Evolutionary conservation across 2,888 invertebrate genomes (phyloP).

Genomic region (Limulus polyphemus): DNA sequence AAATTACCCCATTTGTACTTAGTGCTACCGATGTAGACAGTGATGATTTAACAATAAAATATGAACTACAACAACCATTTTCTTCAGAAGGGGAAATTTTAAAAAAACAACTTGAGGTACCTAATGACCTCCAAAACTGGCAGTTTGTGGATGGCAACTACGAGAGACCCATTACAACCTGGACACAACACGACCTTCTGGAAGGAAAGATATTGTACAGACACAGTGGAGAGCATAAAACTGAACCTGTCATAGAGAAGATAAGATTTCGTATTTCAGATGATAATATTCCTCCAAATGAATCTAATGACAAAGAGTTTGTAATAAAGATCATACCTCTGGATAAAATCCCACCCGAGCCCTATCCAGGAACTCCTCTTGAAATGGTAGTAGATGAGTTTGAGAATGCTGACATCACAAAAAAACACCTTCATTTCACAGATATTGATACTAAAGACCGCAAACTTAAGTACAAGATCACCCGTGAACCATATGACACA

Average conservation of each 20-base stretch:
- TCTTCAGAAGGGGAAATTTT: constrained; percentile 31
- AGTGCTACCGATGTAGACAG: constrained; percentile 37
- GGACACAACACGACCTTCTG: constrained; percentile 34
- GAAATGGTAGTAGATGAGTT: constrained; percentile 34
- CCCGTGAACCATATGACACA: constrained; percentile 31
- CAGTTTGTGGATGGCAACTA: constrained; percentile 31
- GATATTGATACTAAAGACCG: constrained; percentile 33
- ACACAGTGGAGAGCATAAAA: constrained; percentile 31
- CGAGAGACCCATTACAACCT: constrained; percentile 31
- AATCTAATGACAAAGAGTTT: constrained; percentile 31
- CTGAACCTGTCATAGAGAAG: constrained; percentile 30
- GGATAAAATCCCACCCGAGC: constrained; percentile 35
- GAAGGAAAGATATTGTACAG: constrained; percentile 35
- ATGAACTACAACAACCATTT: constrained; percentile 30
- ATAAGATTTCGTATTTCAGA: constrained; percentile 33
- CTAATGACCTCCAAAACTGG: constrained; percentile 33
- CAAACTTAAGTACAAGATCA: constrained; percentile 30
- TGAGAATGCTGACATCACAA: constrained; percentile 31
- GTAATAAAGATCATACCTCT: constrained; percentile 34
- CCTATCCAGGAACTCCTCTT: constrained; percentile 31
- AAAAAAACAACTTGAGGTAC: constrained; percentile 30
- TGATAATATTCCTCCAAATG: constrained; percentile 33
- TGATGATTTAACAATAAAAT: constrained; percentile 32
- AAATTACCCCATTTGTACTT: constrained; percentile 32
- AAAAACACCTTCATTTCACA: constrained; percentile 30